Evolutionary conservation across 2,888 invertebrate genomes (phyloP).

Genomic region (Thymelicus lineola): DNA sequence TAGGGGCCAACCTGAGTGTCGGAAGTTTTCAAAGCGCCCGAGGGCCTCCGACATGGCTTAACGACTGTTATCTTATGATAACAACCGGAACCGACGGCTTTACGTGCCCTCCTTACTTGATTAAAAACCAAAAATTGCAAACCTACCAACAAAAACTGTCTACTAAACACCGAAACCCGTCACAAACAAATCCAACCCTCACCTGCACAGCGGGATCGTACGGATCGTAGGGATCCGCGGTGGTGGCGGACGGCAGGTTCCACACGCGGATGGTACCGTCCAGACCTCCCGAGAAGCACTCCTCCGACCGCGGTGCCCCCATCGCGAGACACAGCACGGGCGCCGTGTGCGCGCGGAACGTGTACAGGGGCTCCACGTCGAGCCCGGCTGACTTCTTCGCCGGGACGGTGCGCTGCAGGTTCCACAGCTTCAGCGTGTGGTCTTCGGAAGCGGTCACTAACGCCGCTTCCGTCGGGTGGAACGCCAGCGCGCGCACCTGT

Average conservation of each 20-base stretch:
- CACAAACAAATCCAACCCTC: not conserved
- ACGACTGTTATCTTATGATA: no score
- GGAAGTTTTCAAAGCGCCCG: no score
- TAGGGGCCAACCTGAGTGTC: no score
- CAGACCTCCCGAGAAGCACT: constrained; percentile 97
- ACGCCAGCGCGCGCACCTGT: constrained; percentile 93
- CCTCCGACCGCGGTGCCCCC: constrained; percentile 96
- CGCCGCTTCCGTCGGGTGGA: constrained; percentile 98
- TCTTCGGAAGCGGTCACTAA: constrained; percentile 99
- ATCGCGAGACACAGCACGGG: constrained; percentile 98
- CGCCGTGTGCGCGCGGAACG: constrained; percentile 98
- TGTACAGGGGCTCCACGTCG: constrained; percentile 99
- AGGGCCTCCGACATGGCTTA: no score
- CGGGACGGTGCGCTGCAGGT: constrained; percentile 98
- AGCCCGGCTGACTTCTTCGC: constrained; percentile 98
- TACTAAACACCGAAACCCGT: no score
- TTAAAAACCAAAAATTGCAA: not conserved
- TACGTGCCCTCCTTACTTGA: no score
- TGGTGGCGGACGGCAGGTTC: constrained; percentile 97
- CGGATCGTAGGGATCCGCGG: constrained; percentile 98
- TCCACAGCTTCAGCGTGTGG: constrained; percentile 99
- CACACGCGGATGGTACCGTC: constrained; percentile 98
- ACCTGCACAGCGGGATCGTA: constrained; percentile 96
- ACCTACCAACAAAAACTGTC: not conserved
- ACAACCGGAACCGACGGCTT: no score